A percentile compares a stretch with the other conserved stretches of the same genome.
Conservation (phyloP, 1,140 invertebrate genomes). For the Drosophila elegans region DNA sequence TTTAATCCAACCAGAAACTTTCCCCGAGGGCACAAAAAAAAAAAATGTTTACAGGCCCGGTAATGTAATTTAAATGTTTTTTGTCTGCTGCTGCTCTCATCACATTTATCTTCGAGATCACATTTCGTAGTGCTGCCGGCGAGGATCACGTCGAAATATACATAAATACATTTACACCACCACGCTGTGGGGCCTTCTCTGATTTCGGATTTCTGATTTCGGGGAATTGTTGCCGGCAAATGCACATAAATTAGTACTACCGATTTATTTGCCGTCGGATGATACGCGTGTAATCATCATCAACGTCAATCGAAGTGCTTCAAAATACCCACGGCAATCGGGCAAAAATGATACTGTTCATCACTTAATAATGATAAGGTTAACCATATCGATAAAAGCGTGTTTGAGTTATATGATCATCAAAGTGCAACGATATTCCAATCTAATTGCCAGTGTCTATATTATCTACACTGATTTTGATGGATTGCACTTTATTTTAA, state of each 20-base stretch:
- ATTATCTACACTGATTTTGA: constrained; percentile 14
- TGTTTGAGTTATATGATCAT: background rate
- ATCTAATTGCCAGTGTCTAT: constrained; percentile 8
- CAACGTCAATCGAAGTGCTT: constrained; percentile 13
- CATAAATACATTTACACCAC: constrained; percentile 21
- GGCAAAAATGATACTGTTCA: background rate
- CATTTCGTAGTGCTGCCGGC: too few relatives aligned
- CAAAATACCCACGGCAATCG: background rate
- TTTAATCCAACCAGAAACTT: constrained; percentile 19
- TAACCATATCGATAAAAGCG: constrained; percentile 4
- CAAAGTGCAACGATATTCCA: constrained; percentile 4
- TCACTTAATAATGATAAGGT: background rate
- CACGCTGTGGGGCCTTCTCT: constrained; percentile 4
- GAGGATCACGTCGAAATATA: constrained; percentile 1
- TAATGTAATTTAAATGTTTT: constrained; percentile 1
- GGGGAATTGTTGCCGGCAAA: background rate
- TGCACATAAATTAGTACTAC: constrained; percentile 7
- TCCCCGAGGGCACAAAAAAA: constrained; percentile 2
- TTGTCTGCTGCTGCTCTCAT: background rate
- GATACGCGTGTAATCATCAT: constrained; percentile 27
- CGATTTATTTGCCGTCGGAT: constrained; percentile 3
- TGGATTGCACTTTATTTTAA: constrained; percentile 1
- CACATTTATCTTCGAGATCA: constrained; percentile 15
- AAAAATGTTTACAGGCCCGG: background rate
- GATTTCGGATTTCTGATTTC: constrained; percentile 14